Percentiles rank a stretch among this genome's conserved stretches.
These are phyloP conservation scores for Teleogryllus occipitalis DNA, from an alignment of 1,140 invertebrate species.

Conservation along the genomic window DNA sequence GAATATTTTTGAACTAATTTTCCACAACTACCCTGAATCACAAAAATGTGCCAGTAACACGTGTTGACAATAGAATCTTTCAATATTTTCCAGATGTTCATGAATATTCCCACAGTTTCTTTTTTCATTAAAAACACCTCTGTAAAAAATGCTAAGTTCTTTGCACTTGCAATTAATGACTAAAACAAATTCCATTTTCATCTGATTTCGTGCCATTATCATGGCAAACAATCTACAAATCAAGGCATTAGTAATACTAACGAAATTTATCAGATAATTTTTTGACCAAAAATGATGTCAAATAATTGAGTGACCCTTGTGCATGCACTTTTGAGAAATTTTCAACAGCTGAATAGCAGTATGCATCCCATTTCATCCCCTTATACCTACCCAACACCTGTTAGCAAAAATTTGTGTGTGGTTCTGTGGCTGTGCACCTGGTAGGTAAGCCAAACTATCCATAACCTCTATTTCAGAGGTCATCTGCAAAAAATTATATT, in stretches of 20 bases:
- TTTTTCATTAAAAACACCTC: background rate
- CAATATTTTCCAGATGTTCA: background rate
- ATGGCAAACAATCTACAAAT: background rate
- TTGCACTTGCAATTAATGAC: background rate
- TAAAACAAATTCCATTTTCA: background rate
- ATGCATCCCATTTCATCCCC: background rate
- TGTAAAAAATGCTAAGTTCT: background rate
- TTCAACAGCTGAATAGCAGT: background rate
- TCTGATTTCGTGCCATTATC: background rate
- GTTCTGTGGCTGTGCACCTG: background rate
- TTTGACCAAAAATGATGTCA: background rate
- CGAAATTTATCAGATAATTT: no score
- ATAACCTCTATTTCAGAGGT: no score
- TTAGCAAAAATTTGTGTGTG: background rate
- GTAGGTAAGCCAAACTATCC: no score
- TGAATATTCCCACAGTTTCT: background rate
- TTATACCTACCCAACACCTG: background rate
- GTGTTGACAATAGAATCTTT: background rate
- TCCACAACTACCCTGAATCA: background rate
- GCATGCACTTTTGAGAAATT: background rate
- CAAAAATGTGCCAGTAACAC: background rate
- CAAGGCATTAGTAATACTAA: no score
- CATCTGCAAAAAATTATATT: no score
- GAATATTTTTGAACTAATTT: no score
- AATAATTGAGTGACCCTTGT: background rate